Evolutionary conservation across 2,113 vertebrate genomes (phyloP).

Genomic region (Stigmatopora nigra): DNA sequence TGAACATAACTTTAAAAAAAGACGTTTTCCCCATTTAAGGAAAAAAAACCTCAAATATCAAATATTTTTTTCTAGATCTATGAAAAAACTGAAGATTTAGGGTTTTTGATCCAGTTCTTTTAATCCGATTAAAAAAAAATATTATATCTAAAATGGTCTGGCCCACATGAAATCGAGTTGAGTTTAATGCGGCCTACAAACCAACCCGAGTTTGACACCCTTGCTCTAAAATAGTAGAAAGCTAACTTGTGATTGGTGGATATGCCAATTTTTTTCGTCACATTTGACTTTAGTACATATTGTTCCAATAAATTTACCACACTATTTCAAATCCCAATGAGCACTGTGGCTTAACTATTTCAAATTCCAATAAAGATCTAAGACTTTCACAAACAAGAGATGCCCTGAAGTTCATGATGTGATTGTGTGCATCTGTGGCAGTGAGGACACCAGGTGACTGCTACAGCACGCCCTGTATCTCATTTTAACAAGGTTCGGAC

Average conservation of each 20-base stretch:
- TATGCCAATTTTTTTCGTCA: neutral
- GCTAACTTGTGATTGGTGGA: neutral
- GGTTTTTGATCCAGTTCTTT: too few relatives aligned
- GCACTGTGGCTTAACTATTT: constrained; percentile 38
- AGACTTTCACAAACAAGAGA: constrained; percentile 17
- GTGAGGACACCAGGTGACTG: constrained; percentile 35
- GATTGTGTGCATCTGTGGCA: constrained; percentile 18
- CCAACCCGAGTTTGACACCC: too few relatives aligned
- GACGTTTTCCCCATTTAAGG: too few relatives aligned
- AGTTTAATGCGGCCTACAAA: too few relatives aligned
- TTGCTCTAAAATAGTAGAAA: constrained; percentile 5
- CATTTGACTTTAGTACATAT: constrained; percentile 27
- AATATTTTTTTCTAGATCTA: too few relatives aligned
- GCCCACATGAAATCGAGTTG: too few relatives aligned
- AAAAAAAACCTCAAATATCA: too few relatives aligned
- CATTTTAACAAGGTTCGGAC: neutral
- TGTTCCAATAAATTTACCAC: constrained; percentile 26
- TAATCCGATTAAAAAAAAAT: too few relatives aligned
- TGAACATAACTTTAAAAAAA: too few relatives aligned
- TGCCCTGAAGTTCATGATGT: constrained; percentile 24
- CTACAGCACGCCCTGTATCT: neutral
- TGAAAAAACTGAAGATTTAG: too few relatives aligned
- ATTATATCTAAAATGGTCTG: too few relatives aligned
- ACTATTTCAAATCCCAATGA: constrained; percentile 23
- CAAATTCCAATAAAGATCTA: constrained; percentile 12